These are phyloP conservation scores for Periophthalmodon schlosseri DNA, from an alignment of 2,113 vertebrate species.

Conservation along the genomic window DNA sequence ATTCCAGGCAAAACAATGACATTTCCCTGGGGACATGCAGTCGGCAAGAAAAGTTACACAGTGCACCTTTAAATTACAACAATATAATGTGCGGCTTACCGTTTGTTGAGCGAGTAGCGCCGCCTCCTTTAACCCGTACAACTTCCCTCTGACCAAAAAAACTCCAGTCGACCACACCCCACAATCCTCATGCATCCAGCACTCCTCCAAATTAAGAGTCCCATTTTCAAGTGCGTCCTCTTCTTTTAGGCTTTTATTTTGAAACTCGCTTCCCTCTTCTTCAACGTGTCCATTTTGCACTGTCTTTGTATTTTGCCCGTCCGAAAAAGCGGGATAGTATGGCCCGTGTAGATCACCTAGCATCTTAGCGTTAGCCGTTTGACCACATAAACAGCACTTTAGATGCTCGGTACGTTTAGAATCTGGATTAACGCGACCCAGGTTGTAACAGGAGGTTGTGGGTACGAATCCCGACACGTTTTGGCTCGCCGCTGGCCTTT, in stretches of 20 bases:
- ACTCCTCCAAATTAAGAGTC: slow-evolving; percentile 49
- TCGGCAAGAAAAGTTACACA: too few relatives aligned
- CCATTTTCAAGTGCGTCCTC: background rate
- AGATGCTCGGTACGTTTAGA: slow-evolving; percentile 16
- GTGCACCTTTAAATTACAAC: background rate
- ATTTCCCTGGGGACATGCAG: too few relatives aligned
- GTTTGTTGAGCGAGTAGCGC: slow-evolving; percentile 64
- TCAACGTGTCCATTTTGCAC: slow-evolving; percentile 18
- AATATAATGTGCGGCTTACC: slow-evolving; percentile 42
- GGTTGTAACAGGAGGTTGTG: slow-evolving; percentile 69
- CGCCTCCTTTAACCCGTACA: slow-evolving; percentile 78
- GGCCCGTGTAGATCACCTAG: slow-evolving; percentile 82
- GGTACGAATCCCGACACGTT: slow-evolving; percentile 60
- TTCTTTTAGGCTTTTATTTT: background rate
- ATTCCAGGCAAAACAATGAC: too few relatives aligned
- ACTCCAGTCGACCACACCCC: slow-evolving; percentile 75
- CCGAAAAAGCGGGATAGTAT: slow-evolving; percentile 45
- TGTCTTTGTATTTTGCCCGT: slow-evolving; percentile 1
- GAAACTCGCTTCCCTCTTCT: background rate
- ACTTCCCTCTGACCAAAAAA: slow-evolving; percentile 75
- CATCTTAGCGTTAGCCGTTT: slow-evolving; percentile 61
- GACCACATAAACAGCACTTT: slow-evolving; percentile 75
- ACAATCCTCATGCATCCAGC: slow-evolving; percentile 81
- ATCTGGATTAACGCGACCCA: slow-evolving; percentile 52
- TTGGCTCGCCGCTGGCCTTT: slow-evolving; percentile 1